Percentiles rank a stretch among this genome's conserved stretches.
phyloP scores from a whole-genome alignment of 2,888 invertebrate species.

The Litoditis marina region DNA sequence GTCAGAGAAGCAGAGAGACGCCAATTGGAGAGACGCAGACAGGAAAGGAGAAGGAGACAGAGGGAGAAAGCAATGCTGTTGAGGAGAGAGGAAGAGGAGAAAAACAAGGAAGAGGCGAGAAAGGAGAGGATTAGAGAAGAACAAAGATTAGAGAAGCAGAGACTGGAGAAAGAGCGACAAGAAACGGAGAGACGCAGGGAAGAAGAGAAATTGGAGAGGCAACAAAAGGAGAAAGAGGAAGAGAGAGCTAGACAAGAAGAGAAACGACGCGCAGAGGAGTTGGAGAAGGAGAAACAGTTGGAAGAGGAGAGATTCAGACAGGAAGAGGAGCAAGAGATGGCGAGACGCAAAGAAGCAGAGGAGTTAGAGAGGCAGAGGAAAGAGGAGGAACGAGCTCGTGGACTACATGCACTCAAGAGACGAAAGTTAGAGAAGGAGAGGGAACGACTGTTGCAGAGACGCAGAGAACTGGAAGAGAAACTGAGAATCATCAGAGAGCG shows the following conservation, averaged over 20 bases:
- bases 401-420: no score
- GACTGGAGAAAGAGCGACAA: background rate
- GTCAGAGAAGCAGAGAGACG: background rate
- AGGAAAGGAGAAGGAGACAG: background rate
- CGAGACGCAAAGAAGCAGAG: no score
- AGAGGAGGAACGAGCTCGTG: no score
- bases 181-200: background rate
- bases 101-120: background rate
- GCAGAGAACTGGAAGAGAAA: no score
- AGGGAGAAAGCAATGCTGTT: background rate
- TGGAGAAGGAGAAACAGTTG: no score
- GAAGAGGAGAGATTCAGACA: no score
- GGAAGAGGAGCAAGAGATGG: no score
- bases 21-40: background rate
- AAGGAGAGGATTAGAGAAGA: background rate
- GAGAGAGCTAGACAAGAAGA: background rate
- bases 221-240: background rate
- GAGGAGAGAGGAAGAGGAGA: background rate
- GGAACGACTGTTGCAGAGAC: no score
- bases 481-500: no score
- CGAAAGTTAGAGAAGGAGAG: no score
- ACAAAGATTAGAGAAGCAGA: no score
- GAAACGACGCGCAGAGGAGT: background rate
- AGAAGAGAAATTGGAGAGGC: conserved; percentile 1
- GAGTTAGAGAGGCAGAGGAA: no score